A percentile compares a stretch with the other conserved stretches of the same genome.
phyloP scores from a whole-genome alignment of 2,888 invertebrate species.

The Aphodius sticticus region DNA sequence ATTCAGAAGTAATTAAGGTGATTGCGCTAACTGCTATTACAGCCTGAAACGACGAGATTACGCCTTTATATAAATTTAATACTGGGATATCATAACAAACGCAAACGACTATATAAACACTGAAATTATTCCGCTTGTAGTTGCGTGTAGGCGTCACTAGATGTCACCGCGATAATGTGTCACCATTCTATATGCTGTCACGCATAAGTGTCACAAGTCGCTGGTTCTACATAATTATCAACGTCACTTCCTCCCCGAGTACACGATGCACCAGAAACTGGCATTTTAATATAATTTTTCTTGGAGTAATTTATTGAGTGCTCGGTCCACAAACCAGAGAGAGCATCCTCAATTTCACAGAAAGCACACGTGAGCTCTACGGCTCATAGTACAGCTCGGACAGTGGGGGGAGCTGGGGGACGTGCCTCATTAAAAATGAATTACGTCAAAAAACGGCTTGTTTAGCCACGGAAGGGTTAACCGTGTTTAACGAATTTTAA shows the following conservation, averaged over 20 bases:
- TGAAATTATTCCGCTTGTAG: not conserved
- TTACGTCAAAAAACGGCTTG: not conserved
- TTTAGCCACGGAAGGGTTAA: not conserved
- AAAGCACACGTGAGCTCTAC: not conserved
- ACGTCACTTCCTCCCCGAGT: not conserved
- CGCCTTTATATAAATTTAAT: not conserved
- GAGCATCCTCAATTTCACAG: not conserved
- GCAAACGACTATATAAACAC: not conserved
- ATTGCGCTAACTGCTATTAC: no score
- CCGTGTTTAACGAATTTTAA: not conserved
- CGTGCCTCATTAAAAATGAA: not conserved
- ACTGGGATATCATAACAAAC: not conserved
- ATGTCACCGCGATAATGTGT: not conserved
- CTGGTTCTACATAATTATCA: not conserved
- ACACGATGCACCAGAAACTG: not conserved
- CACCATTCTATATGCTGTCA: slow-evolving; percentile 4
- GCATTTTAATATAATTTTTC: not conserved
- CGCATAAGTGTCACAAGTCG: slow-evolving; percentile 4
- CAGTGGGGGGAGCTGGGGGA: not conserved
- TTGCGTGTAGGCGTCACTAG: not conserved
- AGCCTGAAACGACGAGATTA: no score
- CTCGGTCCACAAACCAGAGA: not conserved
- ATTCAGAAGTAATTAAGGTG: no score
- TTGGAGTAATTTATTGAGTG: not conserved
- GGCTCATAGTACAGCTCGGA: no score